These are phyloP conservation scores for Cyrtorhinus lividipennis DNA, from an alignment of 1,140 invertebrate genomes.

Conservation along the genomic window DNA sequence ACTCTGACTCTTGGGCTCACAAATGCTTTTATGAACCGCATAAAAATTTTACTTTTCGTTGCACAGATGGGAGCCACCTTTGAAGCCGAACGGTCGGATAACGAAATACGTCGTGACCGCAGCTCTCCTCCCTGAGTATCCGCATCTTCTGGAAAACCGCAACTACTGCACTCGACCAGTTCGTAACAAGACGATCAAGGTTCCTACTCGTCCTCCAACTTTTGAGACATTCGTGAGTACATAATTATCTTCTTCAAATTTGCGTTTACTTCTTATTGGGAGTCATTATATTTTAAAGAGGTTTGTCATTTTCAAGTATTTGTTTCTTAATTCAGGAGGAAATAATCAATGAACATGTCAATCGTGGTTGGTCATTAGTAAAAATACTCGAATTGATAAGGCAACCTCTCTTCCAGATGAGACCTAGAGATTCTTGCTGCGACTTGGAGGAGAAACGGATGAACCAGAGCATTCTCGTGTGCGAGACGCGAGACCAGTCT, in stretches of 20 bases:
- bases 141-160: conserved; percentile 16
- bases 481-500: background rate
- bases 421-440: background rate
- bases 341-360: too few relatives aligned
- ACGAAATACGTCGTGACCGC: conserved; percentile 62
- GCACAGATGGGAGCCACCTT: conserved; percentile 52
- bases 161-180: conserved; percentile 23
- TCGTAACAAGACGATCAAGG: background rate
- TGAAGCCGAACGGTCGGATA: conserved; percentile 62
- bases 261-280: too few relatives aligned
- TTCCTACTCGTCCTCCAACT: conserved; percentile 8
- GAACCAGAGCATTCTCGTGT: background rate
- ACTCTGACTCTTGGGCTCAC: too few relatives aligned
- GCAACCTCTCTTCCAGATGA: conserved; percentile 9
- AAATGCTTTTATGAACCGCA: too few relatives aligned
- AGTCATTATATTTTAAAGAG: too few relatives aligned
- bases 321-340: too few relatives aligned
- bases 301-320: too few relatives aligned
- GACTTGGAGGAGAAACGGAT: background rate
- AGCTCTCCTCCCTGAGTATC: conserved; percentile 29
- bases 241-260: too few relatives aligned
- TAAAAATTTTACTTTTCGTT: background rate
- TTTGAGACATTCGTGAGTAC: conserved; percentile 15
- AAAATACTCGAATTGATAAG: too few relatives aligned
- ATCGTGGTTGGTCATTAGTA: too few relatives aligned